These are phyloP conservation scores for Nematopogon swammerdamellus DNA, from an alignment of 2,888 invertebrate genomes.

Conservation along the genomic window DNA sequence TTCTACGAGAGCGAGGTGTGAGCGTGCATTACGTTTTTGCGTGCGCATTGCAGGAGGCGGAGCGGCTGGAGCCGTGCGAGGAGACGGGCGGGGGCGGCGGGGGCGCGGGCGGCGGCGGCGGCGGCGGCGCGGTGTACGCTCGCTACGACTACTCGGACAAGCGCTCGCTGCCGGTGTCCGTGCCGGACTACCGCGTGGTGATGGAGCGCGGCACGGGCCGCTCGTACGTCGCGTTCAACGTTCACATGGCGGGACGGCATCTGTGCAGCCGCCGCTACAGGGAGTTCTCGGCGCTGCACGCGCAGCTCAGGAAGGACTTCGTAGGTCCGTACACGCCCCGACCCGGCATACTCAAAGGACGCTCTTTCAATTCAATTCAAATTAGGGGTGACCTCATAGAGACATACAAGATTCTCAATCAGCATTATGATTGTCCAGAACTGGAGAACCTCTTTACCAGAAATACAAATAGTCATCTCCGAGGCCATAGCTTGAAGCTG, in stretches of 20 bases:
- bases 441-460: no score
- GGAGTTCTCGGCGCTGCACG: slow-evolving; percentile 90
- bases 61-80: slow-evolving; percentile 79
- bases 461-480: no score
- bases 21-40: no score
- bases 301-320: slow-evolving; percentile 89
- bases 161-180: slow-evolving; percentile 79
- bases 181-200: slow-evolving; percentile 93
- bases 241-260: slow-evolving; percentile 98
- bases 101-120: slow-evolving; percentile 43
- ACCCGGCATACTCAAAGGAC: no score
- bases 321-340: slow-evolving; percentile 66
- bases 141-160: slow-evolving; percentile 94
- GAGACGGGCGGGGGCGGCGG: slow-evolving; percentile 61
- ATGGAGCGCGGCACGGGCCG: slow-evolving; percentile 81
- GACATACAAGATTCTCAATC: no score
- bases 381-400: no score
- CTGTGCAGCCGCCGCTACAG: slow-evolving; percentile 94
- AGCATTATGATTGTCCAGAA: no score
- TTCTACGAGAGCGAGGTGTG: no score
- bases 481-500: no score
- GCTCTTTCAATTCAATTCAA: no score
- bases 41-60: slow-evolving; percentile 79
- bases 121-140: slow-evolving; percentile 44
- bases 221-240: slow-evolving; percentile 93